phyloP scores from a whole-genome alignment of 2,797 vertebrate genomes.

The Micrastur ruficollis region DNA sequence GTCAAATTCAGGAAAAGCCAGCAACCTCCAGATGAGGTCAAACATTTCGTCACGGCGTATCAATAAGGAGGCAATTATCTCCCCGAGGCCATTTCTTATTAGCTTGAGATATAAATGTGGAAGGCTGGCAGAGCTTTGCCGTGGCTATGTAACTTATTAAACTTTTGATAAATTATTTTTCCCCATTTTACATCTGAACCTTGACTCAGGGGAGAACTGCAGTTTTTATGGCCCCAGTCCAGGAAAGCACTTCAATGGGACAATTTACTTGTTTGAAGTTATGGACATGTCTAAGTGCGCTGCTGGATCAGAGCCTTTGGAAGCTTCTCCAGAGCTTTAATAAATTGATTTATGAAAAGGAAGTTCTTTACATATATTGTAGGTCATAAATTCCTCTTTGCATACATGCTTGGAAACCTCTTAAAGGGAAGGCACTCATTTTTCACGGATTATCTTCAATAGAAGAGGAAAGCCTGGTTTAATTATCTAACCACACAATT shows the following conservation, averaged over 20 bases:
- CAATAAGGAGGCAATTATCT: neutral
- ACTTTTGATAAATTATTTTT: constrained; percentile 45
- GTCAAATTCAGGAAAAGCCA: neutral
- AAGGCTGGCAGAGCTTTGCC: neutral
- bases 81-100: neutral
- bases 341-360: constrained; percentile 53
- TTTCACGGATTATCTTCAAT: constrained; percentile 27
- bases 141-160: constrained; percentile 24
- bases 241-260: constrained; percentile 52
- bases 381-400: constrained; percentile 33
- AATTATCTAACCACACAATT: constrained; percentile 32
- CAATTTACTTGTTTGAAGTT: constrained; percentile 42
- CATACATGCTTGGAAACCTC: constrained; percentile 7
- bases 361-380: constrained; percentile 53
- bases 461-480: constrained; percentile 12
- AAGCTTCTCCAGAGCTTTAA: constrained; percentile 45
- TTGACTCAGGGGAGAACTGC: neutral
- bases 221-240: constrained; percentile 37
- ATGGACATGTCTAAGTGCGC: constrained; percentile 43
- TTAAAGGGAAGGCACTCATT: constrained; percentile 32
- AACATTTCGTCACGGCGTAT: neutral
- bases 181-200: constrained; percentile 27
- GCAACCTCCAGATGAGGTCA: neutral
- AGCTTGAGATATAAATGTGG: neutral
- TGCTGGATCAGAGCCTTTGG: constrained; percentile 59